A percentile compares a stretch with the other conserved stretches of the same genome.
Evolutionary conservation across 2,113 vertebrate genomes (phyloP).

Genomic region (Hippocampus barbouri): DNA sequence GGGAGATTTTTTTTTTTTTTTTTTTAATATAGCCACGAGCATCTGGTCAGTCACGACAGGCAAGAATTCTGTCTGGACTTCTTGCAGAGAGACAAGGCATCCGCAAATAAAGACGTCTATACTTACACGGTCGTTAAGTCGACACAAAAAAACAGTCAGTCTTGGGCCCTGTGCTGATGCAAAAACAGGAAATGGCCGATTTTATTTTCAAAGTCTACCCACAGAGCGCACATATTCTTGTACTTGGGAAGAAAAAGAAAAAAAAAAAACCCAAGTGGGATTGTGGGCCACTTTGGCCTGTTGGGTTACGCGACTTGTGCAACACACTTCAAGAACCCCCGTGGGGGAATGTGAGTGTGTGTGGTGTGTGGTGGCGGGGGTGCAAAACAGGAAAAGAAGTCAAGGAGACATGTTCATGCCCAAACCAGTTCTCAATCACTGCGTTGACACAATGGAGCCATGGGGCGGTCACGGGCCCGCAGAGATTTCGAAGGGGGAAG

Average conservation of each 20-base stretch:
- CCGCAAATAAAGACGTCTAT: slow-evolving; percentile 18
- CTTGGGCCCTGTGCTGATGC: slow-evolving; percentile 24
- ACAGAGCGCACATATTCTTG: slow-evolving; percentile 27
- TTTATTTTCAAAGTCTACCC: slow-evolving; percentile 55
- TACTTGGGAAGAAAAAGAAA: slow-evolving; percentile 36
- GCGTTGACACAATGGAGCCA: slow-evolving; percentile 58
- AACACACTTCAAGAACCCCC: slow-evolving; percentile 24
- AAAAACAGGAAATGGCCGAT: slow-evolving; percentile 61
- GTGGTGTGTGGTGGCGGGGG: neutral
- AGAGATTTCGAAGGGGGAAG: slow-evolving; percentile 59
- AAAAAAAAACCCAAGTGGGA: slow-evolving; percentile 20
- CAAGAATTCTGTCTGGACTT: slow-evolving; percentile 13
- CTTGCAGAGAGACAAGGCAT: slow-evolving; percentile 25
- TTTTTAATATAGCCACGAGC: slow-evolving; percentile 1
- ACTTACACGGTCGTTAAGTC: slow-evolving; percentile 6
- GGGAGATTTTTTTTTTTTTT: neutral
- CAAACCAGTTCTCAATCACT: slow-evolving; percentile 44
- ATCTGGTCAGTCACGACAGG: slow-evolving; percentile 21
- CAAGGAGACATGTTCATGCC: slow-evolving; percentile 32
- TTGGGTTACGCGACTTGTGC: slow-evolving; percentile 14
- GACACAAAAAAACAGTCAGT: slow-evolving; percentile 12
- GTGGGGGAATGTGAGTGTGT: slow-evolving; percentile 3
- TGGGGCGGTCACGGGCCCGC: slow-evolving; percentile 36
- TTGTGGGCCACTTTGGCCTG: slow-evolving; percentile 31
- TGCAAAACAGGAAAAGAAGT: slow-evolving; percentile 54